Conservation (phyloP, 2,113 vertebrate genomes). For the Leiothrix lutea region DNA sequence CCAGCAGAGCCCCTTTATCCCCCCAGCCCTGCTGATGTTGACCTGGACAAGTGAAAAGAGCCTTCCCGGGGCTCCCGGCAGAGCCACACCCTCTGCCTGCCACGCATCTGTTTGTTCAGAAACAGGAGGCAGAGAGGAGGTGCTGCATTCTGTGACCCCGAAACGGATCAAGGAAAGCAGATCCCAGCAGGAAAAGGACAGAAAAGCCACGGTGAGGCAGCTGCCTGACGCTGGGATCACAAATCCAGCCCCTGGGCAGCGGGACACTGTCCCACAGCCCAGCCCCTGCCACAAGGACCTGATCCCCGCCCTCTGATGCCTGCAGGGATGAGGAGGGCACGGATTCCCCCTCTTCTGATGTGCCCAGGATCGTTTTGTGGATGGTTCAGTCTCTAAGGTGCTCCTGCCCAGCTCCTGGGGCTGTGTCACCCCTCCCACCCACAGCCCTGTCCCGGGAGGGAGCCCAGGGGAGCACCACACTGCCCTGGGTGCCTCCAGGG, state of each 20-base stretch:
- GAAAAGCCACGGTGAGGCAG: neutral
- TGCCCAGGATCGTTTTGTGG: neutral
- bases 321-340: neutral
- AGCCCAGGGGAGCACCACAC: too few relatives aligned
- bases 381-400: neutral
- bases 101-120: neutral
- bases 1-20: neutral
- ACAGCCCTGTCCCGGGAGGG: neutral
- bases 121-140: neutral
- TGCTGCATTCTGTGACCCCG: neutral
- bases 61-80: neutral
- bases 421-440: neutral
- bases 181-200: neutral
- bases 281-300: neutral
- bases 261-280: neutral
- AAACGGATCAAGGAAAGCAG: neutral
- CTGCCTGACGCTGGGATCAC: neutral
- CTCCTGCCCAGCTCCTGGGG: neutral
- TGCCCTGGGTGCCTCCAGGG: neutral
- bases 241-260: neutral
- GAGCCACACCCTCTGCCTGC: too few relatives aligned
- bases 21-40: rapidly evolving
- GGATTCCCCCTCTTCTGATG: neutral
- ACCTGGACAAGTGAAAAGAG: neutral
- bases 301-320: neutral